Evolutionary conservation across 2,888 invertebrate species (phyloP), one percentile per base, ranked within the genome.

Genomic region (Heliconius ethilla): DNA sequence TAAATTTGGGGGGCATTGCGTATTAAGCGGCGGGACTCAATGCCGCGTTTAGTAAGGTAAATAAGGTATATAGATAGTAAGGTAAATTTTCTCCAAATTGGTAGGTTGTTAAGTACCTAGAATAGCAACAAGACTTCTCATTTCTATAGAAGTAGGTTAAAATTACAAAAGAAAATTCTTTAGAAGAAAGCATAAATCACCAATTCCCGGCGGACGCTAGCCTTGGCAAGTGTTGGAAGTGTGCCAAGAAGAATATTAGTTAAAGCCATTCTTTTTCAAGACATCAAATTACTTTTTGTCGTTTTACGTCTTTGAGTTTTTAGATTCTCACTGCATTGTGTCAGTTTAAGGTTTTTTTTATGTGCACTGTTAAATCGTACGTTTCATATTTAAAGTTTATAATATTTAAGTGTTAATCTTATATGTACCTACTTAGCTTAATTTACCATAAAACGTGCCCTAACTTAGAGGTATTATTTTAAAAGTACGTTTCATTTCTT

Each of bases 201-300:
- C 69, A 74, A 73, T 70, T 75, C 75, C 69, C 75, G 62, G 69
- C 69, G 77, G 77, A 59, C 51, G 29, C 55, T 70, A 73, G 51
- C 81, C 80, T 80, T 79, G 81, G 72, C 66, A 70, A 79, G 75
- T 66, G 29, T 78, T 80, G 81, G 81, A 70, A 25, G 18, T 22
- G 29, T 45, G 83, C 83, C 83, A 82, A 82, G 70, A 75, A 75
- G 80, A 79, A 76, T 83, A 81, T 83, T 81, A 80, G 79, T 80
- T 81, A 40, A 33, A 78, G 78, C 74, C 66, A 74, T 80, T 81
- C 79, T 81, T 75, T 80, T 80, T 45, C 27, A 74, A 63, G 40
- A 45, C 63, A 78, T 79, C 77, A 73, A 77, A 78, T 81, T 76
- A 81, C 55, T 69, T 80, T 77, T 77, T 45, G 59, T 29, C 62